Percentiles rank a stretch among this genome's conserved stretches.
phyloP scores from a whole-genome alignment of 2,888 invertebrate genomes.

The Trissolcus brochymenae region DNA sequence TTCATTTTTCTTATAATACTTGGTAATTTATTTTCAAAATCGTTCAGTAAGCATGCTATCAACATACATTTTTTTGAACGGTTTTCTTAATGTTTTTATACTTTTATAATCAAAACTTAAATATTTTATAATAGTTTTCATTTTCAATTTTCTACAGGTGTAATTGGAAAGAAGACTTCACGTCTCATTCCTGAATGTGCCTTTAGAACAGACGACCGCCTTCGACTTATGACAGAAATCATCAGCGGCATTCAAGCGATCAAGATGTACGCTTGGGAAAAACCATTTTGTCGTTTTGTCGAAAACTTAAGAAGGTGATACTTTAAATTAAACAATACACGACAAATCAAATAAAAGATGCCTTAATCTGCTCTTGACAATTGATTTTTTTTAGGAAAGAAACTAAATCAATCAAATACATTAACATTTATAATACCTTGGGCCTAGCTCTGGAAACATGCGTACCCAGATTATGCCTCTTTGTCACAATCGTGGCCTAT shows the following conservation, averaged over 20 bases:
- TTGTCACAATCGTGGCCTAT: conserved; percentile 82
- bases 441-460: conserved; percentile 82
- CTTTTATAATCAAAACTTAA: conserved; percentile 6
- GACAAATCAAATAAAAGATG: conserved; percentile 6
- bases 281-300: conserved; percentile 84
- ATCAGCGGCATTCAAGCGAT: conserved; percentile 90
- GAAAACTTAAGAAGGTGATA: conserved; percentile 77
- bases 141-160: conserved; percentile 49
- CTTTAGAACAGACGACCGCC: conserved; percentile 88
- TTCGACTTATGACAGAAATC: conserved; percentile 92
- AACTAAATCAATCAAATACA: conserved; percentile 75
- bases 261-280: conserved; percentile 94
- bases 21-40: conserved; percentile 66
- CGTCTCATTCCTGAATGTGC: conserved; percentile 84
- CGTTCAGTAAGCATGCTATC: too few relatives aligned
- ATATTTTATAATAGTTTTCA: background rate
- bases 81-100: background rate
- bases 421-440: conserved; percentile 79
- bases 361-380: background rate
- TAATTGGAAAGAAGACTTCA: conserved; percentile 65
- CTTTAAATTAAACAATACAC: background rate
- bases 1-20: conserved; percentile 72
- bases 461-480: conserved; percentile 83
- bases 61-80: conserved; percentile 12
- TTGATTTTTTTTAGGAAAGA: conserved; percentile 73